These are phyloP conservation scores for Lichenostomus cassidix DNA, from an alignment of 2,113 vertebrate genomes.

Conservation along the genomic window DNA sequence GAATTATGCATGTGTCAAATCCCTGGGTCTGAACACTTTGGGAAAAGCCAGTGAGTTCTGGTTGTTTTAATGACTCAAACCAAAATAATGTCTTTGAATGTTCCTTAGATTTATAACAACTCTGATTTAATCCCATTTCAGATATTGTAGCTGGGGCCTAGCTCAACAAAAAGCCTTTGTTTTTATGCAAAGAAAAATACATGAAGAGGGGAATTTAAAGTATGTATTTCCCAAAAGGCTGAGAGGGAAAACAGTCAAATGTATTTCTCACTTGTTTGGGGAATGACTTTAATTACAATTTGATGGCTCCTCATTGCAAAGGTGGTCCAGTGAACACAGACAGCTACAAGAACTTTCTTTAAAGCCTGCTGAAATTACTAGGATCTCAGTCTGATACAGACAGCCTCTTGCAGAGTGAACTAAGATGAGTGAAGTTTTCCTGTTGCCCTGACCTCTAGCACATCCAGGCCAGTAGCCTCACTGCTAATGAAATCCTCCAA, in stretches of 20 bases:
- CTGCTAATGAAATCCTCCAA: neutral
- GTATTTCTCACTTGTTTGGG: neutral
- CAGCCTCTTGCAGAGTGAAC: neutral
- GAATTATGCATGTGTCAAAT: conserved; percentile 49
- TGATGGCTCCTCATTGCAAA: neutral
- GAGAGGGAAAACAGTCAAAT: neutral
- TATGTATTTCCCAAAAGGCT: neutral
- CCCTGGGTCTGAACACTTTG: conserved; percentile 16
- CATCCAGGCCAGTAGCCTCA: neutral
- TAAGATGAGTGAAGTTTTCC: neutral
- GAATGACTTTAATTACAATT: neutral
- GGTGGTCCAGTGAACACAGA: neutral
- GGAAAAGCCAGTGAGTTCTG: neutral
- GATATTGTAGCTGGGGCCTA: neutral
- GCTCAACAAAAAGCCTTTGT: conserved; percentile 21
- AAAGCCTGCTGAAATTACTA: neutral
- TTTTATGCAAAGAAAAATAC: conserved; percentile 7
- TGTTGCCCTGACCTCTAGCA: neutral
- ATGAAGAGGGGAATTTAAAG: neutral
- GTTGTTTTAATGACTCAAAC: conserved; percentile 28
- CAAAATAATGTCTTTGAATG: neutral
- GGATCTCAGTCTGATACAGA: neutral
- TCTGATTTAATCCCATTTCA: conserved; percentile 25
- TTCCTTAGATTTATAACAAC: neutral
- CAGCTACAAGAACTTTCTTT: neutral